phyloP scores from a whole-genome alignment of 2,113 vertebrate species.

The Paraplagusia blochii region DNA sequence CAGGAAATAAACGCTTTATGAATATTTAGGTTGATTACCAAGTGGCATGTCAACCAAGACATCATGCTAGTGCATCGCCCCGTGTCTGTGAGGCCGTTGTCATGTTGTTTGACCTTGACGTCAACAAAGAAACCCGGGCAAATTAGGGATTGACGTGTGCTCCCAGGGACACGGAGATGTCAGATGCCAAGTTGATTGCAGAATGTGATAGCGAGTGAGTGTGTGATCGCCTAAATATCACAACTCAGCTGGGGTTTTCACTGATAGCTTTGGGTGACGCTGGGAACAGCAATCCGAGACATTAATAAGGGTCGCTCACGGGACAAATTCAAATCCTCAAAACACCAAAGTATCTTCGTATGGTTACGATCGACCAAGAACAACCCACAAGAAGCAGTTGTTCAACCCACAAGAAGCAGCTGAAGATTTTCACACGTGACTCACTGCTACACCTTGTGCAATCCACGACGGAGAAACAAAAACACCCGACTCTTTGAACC shows the following conservation, averaged over 20 bases:
- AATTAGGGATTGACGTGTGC: constrained; percentile 13
- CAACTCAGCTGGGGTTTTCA: constrained; percentile 65
- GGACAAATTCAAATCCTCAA: constrained; percentile 2
- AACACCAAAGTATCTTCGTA: too few relatives aligned
- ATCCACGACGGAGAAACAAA: constrained; percentile 19
- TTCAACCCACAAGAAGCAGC: constrained; percentile 9
- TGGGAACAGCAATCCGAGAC: constrained; percentile 14
- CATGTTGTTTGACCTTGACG: background rate
- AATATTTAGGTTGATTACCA: too few relatives aligned
- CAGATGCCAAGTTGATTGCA: constrained; percentile 32
- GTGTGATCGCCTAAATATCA: constrained; percentile 44
- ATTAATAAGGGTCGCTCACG: background rate
- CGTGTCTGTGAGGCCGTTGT: background rate
- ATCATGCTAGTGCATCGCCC: background rate
- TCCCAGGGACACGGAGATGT: constrained; percentile 27
- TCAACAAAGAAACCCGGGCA: background rate
- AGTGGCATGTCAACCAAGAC: constrained; percentile 1
- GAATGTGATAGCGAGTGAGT: constrained; percentile 10
- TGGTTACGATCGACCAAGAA: too few relatives aligned
- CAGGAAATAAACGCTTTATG: too few relatives aligned
- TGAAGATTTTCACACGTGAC: constrained; percentile 39
- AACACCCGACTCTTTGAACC: constrained; percentile 6
- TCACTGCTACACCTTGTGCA: constrained; percentile 25
- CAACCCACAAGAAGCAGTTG: too few relatives aligned
- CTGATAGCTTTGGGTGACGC: constrained; percentile 39